Percentiles rank a stretch among this genome's conserved stretches.
Evolutionary conservation across 2,888 invertebrate genomes (phyloP).

Genomic region (Drosophila acutilabella): DNA sequence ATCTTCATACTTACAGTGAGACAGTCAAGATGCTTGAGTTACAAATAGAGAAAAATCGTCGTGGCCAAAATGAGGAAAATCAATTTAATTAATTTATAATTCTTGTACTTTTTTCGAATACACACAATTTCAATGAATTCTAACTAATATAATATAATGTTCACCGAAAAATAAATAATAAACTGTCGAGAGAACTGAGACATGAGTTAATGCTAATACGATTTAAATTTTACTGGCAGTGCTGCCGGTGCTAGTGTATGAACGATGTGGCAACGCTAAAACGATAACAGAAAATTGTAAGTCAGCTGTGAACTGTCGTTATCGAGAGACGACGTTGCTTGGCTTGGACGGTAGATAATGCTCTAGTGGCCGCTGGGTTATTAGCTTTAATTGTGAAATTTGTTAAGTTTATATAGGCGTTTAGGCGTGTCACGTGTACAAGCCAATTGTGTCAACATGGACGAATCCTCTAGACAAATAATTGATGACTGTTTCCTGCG

Average conservation of each 20-base stretch:
- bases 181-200: too few relatives aligned
- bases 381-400: conserved; percentile 46
- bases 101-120: neutral
- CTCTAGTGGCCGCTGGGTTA: conserved; percentile 21
- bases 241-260: too few relatives aligned
- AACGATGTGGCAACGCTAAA: conserved; percentile 2
- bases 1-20: conserved; percentile 19
- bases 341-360: conserved; percentile 8
- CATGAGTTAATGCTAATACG: too few relatives aligned
- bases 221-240: neutral
- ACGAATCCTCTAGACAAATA: conserved; percentile 87
- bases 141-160: neutral
- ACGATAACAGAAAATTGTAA: conserved; percentile 1
- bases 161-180: too few relatives aligned
- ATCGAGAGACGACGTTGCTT: conserved; percentile 29
- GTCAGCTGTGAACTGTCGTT: conserved; percentile 40
- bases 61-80: neutral
- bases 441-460: conserved; percentile 84
- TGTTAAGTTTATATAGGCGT: neutral
- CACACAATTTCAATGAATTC: conserved; percentile 4
- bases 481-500: conserved; percentile 89
- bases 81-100: conserved; percentile 7
- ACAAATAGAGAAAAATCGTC: neutral
- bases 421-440: neutral
- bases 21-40: neutral